phyloP scores from a whole-genome alignment of 2,113 vertebrate species.

The Brienomyrus longianalis region DNA sequence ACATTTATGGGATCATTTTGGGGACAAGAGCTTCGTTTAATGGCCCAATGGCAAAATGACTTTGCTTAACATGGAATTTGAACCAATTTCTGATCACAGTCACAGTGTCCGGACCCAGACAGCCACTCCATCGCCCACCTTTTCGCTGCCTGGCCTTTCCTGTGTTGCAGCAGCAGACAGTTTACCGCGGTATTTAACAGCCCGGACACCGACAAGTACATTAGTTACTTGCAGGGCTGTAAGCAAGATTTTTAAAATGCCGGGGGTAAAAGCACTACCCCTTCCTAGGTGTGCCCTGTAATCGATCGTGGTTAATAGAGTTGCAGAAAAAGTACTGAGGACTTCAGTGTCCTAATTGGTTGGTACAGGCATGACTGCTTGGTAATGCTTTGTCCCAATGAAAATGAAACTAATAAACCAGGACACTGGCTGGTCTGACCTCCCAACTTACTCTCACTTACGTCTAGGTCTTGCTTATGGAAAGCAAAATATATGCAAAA shows the following conservation, averaged over 20 bases:
- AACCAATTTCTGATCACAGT: background rate
- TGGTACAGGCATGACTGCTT: background rate
- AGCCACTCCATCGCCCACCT: background rate
- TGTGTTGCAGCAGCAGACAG: background rate
- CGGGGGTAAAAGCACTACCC: too few species aligned
- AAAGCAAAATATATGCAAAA: background rate
- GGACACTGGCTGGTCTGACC: background rate
- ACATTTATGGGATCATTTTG: background rate
- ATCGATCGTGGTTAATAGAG: too few species aligned
- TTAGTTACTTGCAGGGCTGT: background rate
- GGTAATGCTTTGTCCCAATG: background rate
- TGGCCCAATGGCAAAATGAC: background rate
- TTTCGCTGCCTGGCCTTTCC: background rate
- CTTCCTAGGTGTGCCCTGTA: too few species aligned
- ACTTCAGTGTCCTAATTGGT: too few species aligned
- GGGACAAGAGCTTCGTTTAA: background rate
- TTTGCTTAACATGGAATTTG: background rate
- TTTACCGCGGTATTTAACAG: background rate
- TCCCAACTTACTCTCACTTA: background rate
- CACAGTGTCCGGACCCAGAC: background rate
- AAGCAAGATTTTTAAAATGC: too few species aligned
- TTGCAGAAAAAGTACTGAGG: too few species aligned
- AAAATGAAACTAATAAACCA: background rate
- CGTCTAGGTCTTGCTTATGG: background rate
- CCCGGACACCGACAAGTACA: background rate